Base-by-base conservation (phyloP, 2,797 vertebrate species). In the Craterocephalus amniculus region DNA sequence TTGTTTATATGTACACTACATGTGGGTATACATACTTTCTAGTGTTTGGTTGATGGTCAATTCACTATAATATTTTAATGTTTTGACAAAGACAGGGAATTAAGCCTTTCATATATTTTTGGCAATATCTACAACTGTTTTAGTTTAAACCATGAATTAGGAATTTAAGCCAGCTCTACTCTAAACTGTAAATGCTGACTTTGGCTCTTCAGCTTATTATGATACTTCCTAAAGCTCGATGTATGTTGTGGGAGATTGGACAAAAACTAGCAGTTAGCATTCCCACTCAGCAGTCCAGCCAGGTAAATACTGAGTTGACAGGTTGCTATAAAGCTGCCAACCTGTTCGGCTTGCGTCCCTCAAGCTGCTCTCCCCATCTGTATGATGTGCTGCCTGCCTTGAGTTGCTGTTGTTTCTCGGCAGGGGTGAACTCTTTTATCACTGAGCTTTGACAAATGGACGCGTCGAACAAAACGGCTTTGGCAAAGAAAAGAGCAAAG, bases 301-400 rank as follows among this genome's bases (percentile, higher is more conserved):
- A 85, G 83, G 74, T 76, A 77, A 72, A 67, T 31, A 62, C 59
- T 8, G 55, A 66, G 70, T 67, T 80, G 87, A 83, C 61, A 70
- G 66, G 67, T 51, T 64, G 75, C 78, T 74, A 72, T 77, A 66
- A 84, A 86, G 51, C 78, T 81, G 81, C 58, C 73, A 88, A 78
- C 73, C 69, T 84, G 71, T 63, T 83, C 61, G 24, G 67, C 56
- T 66, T 0, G 58, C 65, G 83, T 73, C 49, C 70, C 57, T 45
- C 72, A 84, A 80, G 76, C 84, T 84, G 80, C 79, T 83, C 51
- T 69, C 59, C 34, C 78, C 67, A 74, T 89, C 88, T 88, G 87
- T 59, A 79, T 79, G 79, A 76, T 73, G 77, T 27, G 83, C 65
- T 12, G 60, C 58, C 72, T 76, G 70, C 45, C 31, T 75, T 56